Evolutionary conservation across 2,888 invertebrate species (phyloP).

Genomic region (Drosophila ezoana): DNA sequence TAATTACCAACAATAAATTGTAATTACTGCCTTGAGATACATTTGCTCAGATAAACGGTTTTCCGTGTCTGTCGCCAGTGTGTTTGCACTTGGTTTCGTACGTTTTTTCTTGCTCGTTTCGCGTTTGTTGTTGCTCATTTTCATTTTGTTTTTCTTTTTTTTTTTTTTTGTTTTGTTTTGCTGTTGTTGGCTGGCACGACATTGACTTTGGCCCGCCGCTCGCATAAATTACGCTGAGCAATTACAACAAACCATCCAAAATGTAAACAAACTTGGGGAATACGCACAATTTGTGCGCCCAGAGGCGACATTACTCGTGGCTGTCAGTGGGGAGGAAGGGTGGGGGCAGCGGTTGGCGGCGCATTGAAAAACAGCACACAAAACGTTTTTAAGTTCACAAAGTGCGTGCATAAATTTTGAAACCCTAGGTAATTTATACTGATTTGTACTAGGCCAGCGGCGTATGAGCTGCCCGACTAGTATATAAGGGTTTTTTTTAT

Average conservation of each 20-base stretch:
- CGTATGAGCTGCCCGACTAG: neutral
- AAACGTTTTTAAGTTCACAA: conserved; percentile 68
- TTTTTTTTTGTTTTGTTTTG: conserved; percentile 2
- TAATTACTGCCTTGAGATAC: conserved; percentile 79
- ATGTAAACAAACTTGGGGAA: conserved; percentile 59
- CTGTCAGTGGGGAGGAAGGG: neutral
- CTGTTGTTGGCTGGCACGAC: conserved; percentile 42
- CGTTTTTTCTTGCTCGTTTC: conserved; percentile 31
- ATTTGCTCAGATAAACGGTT: conserved; percentile 67
- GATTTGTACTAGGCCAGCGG: conserved; percentile 32
- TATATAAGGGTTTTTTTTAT: too few relatives aligned
- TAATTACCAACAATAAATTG: conserved; percentile 80
- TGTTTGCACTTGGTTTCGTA: conserved; percentile 36
- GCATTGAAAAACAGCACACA: conserved; percentile 31
- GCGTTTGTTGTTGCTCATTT: conserved; percentile 39
- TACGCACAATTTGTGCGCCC: conserved; percentile 50
- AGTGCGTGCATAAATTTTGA: conserved; percentile 57
- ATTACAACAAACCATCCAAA: conserved; percentile 62
- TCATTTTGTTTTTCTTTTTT: conserved; percentile 20
- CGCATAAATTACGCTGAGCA: conserved; percentile 75
- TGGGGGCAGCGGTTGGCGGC: neutral
- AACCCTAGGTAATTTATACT: conserved; percentile 50
- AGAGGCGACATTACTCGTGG: conserved; percentile 21
- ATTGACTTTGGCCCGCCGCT: conserved; percentile 73
- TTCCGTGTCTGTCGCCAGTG: conserved; percentile 47